Conservation (phyloP, 2,113 vertebrate genomes). For the Oryzias melastigma region DNA sequence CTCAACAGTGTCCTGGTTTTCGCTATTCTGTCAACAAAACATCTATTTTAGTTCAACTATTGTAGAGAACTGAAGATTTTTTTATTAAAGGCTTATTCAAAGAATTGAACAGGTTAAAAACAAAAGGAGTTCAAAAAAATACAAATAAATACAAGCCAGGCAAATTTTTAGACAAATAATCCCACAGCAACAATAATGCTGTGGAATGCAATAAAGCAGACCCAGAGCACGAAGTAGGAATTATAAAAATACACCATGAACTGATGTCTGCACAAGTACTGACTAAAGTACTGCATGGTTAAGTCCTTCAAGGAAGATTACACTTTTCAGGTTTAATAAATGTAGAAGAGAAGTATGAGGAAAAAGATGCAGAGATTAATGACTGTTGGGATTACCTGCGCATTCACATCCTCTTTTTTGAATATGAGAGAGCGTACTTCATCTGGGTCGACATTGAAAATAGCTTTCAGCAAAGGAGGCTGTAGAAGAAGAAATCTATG, state of each 20-base stretch:
- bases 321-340: not conserved
- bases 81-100: not conserved
- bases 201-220: conserved; percentile 45
- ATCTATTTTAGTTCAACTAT: not conserved
- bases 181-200: conserved; percentile 9
- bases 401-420: conserved; percentile 99
- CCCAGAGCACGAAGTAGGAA: conserved; percentile 22
- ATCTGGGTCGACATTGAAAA: conserved; percentile 98
- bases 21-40: not conserved
- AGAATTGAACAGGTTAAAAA: conserved; percentile 4
- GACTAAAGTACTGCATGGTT: not conserved
- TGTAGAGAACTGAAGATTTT: not conserved
- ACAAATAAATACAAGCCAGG: conserved; percentile 23
- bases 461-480: conserved; percentile 97
- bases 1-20: not conserved
- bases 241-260: conserved; percentile 15
- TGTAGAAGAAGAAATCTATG: conserved; percentile 58
- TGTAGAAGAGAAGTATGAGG: conserved; percentile 22
- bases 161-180: conserved; percentile 39
- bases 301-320: conserved; percentile 21
- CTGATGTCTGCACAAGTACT: conserved; percentile 17
- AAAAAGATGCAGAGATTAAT: conserved; percentile 25
- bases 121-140: conserved; percentile 13
- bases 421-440: conserved; percentile 98
- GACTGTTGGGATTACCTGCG: conserved; percentile 83